Evolutionary conservation across 2,113 vertebrate species (phyloP), one percentile per base, ranked within the genome.

Genomic region (Prionailurus bengalensis): DNA sequence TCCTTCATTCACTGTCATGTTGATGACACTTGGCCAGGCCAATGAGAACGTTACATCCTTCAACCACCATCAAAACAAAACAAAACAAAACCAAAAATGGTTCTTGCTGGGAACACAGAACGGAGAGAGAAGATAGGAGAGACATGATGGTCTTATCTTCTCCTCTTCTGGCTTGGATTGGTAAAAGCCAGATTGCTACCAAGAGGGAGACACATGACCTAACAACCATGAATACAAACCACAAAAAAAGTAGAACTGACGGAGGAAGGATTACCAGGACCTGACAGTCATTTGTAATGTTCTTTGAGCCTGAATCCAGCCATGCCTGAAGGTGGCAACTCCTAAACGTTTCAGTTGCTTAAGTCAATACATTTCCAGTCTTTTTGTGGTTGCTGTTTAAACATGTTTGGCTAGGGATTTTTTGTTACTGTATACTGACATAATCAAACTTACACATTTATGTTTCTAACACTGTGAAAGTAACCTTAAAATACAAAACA

Each of bases 401-500:
- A 66, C 13, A 45, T 53, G 15, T 93, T 82, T 87, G 12, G 0
- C 55, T 94, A 33, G 36, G 53, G 63, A 63, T 7, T 6, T 84
- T 71, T 71, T 82, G 29, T 66, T 94, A 74, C 19, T 61, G 21
- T 14, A 39, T 14, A 76, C 4, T 25, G 61, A 96, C 89, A 96
- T 66, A 76, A 82, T 81, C 91, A 82, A 31, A 71, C 29, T 78
- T 63, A 27, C 15, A 55, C 65, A 95, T 55, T 42, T 76, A 58
- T 87, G 5, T 87, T 39, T 90, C 63, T 89, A 94, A 95, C 16
- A 95, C 3, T 39, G 5, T 95, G 63, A 91, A 91, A 81, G n/a
- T 89, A 86, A 88, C 65, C 87, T 93, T 74, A 90, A 96, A 91
- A 68, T 71, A 76, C 3, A 27, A 97, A 97, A 85, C 58, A 63